These are phyloP conservation scores for Branchellion lobata DNA, from an alignment of 2,888 invertebrate genomes.

Conservation along the genomic window DNA sequence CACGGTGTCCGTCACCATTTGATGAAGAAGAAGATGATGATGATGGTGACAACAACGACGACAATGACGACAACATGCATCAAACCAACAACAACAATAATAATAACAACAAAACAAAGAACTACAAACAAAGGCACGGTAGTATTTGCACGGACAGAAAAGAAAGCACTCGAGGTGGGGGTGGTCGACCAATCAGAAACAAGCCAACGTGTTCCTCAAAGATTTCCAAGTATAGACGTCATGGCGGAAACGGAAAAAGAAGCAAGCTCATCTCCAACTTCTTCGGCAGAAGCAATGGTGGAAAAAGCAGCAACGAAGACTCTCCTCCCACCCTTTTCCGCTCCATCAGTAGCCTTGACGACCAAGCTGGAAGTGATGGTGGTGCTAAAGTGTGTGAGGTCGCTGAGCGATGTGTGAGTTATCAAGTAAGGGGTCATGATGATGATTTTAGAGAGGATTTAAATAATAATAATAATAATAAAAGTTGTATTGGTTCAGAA, in stretches of 20 bases:
- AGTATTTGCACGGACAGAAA: background rate
- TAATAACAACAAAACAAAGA: background rate
- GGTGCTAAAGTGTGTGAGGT: background rate
- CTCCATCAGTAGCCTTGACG: background rate
- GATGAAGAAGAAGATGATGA: constrained; percentile 1
- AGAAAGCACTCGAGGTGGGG: background rate
- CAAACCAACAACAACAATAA: background rate
- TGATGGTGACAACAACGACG: constrained; percentile 2
- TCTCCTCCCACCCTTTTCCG: background rate
- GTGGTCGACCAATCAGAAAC: background rate
- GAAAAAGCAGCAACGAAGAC: background rate
- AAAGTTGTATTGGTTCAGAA: too few species aligned
- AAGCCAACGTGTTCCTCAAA: too few species aligned
- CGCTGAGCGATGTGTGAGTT: too few species aligned
- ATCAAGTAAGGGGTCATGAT: background rate
- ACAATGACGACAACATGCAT: background rate
- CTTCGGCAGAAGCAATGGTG: background rate
- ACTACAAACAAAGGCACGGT: background rate
- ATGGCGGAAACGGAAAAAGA: background rate
- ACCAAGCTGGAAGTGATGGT: background rate
- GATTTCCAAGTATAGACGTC: background rate
- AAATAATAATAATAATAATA: background rate
- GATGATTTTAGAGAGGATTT: background rate
- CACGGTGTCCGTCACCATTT: constrained; percentile 42
- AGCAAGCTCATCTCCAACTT: background rate